phyloP scores from a whole-genome alignment of 1,140 invertebrate species.

The Neodiprion lecontei region DNA sequence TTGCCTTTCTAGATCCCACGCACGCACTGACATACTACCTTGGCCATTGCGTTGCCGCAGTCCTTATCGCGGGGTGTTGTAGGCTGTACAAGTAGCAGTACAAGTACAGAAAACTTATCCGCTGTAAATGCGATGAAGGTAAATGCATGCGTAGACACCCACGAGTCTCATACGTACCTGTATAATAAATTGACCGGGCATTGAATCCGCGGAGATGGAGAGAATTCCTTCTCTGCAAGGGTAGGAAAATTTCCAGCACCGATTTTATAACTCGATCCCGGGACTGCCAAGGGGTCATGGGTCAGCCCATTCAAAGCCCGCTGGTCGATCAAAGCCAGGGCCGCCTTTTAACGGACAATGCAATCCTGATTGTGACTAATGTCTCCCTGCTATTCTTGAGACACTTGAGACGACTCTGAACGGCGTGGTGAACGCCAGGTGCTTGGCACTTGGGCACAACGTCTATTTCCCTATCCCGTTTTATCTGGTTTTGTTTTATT shows the following conservation, averaged over 20 bases:
- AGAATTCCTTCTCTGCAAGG: not conserved
- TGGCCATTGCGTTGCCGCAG: no score
- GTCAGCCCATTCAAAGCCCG: not conserved
- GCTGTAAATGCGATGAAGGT: no score
- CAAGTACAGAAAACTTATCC: no score
- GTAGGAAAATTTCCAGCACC: not conserved
- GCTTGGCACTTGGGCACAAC: not conserved
- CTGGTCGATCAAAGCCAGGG: not conserved
- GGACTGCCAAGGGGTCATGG: not conserved
- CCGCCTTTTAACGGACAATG: not conserved
- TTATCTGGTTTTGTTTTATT: not conserved
- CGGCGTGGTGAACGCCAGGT: not conserved
- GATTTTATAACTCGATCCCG: not conserved
- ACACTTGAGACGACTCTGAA: not conserved
- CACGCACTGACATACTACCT: no score
- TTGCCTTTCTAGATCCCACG: no score
- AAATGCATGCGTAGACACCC: no score
- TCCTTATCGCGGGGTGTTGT: no score
- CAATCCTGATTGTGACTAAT: conserved; percentile 1
- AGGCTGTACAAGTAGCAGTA: no score
- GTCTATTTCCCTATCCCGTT: not conserved
- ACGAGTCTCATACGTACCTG: no score
- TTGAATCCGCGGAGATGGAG: not conserved
- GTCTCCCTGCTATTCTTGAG: not conserved
- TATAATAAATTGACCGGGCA: no score